A percentile compares a stretch with the other conserved stretches of the same genome.
Evolutionary conservation across 2,113 vertebrate genomes (phyloP).

Genomic region (Chaetura pelagica): DNA sequence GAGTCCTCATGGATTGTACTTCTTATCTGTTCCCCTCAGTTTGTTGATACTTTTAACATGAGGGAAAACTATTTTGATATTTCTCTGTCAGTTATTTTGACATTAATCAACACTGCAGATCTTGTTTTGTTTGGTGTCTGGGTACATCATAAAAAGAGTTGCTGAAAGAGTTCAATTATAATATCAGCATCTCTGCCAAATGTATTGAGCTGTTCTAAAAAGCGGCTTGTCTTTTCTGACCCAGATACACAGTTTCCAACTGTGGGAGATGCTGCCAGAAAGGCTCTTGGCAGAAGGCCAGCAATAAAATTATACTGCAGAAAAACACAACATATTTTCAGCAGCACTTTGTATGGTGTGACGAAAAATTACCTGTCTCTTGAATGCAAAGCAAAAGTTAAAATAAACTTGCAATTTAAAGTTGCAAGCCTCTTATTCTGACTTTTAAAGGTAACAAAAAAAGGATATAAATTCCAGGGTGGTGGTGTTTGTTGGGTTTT

Average conservation of each 20-base stretch:
- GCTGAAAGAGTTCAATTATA: conserved; percentile 75
- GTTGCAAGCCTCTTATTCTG: not conserved
- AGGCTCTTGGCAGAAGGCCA: conserved; percentile 67
- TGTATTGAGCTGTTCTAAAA: conserved; percentile 74
- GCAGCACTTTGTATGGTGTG: conserved; percentile 5
- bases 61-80: conserved; percentile 64
- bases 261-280: conserved; percentile 74
- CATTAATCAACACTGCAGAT: conserved; percentile 64
- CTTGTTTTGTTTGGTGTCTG: conserved; percentile 70
- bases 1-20: not conserved
- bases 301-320: conserved; percentile 74
- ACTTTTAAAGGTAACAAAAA: not conserved
- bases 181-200: conserved; percentile 73
- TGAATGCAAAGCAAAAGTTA: conserved; percentile 32
- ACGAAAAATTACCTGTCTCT: conserved; percentile 53
- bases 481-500: not conserved
- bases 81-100: conserved; percentile 70
- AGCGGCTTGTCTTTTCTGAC: conserved; percentile 79
- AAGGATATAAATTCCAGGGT: not conserved
- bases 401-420: conserved; percentile 19
- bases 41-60: conserved; percentile 54
- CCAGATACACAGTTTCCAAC: conserved; percentile 78
- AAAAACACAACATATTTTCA: conserved; percentile 65
- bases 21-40: not conserved
- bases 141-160: conserved; percentile 72